phyloP scores from a whole-genome alignment of 2,888 invertebrate species.

The Platycheirus rosarum region DNA sequence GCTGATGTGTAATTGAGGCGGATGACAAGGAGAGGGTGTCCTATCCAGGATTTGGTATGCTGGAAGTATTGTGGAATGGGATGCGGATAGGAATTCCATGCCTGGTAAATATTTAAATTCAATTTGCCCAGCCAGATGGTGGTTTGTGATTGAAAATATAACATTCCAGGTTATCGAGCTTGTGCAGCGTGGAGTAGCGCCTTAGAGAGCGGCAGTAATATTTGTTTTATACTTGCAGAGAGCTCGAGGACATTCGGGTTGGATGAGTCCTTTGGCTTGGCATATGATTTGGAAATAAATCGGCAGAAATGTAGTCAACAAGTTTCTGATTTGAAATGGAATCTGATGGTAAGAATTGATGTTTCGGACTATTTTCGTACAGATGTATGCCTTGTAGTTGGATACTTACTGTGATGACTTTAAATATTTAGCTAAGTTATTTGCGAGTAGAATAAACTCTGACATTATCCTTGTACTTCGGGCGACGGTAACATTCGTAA shows the following conservation, averaged over 20 bases:
- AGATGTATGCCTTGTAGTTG: constrained; percentile 5
- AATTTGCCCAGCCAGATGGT: constrained; percentile 71
- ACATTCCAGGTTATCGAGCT: constrained; percentile 37
- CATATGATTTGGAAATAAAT: constrained; percentile 14
- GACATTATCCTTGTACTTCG: no score
- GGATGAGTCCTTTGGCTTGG: constrained; percentile 33
- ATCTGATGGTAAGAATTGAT: constrained; percentile 13
- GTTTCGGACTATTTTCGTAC: constrained; percentile 4
- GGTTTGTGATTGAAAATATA: constrained; percentile 71
- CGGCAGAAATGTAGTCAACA: constrained; percentile 43
- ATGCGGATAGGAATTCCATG: constrained; percentile 33
- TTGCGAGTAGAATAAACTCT: not conserved
- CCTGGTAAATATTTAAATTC: constrained; percentile 74
- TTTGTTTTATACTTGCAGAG: constrained; percentile 51
- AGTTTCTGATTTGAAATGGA: constrained; percentile 40
- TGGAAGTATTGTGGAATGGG: not conserved
- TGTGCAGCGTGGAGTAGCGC: not conserved
- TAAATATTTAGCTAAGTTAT: constrained; percentile 36
- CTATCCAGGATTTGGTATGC: constrained; percentile 5
- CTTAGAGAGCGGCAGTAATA: constrained; percentile 27
- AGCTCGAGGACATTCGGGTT: constrained; percentile 29
- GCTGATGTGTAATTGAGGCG: constrained; percentile 49
- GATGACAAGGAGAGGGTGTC: not conserved
- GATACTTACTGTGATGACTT: constrained; percentile 19
- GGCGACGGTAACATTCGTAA: no score